Percentiles rank a stretch among this genome's conserved stretches.
These are phyloP conservation scores for Plectrocnemia conspersa DNA, from an alignment of 1,140 invertebrate species.

Conservation along the genomic window DNA sequence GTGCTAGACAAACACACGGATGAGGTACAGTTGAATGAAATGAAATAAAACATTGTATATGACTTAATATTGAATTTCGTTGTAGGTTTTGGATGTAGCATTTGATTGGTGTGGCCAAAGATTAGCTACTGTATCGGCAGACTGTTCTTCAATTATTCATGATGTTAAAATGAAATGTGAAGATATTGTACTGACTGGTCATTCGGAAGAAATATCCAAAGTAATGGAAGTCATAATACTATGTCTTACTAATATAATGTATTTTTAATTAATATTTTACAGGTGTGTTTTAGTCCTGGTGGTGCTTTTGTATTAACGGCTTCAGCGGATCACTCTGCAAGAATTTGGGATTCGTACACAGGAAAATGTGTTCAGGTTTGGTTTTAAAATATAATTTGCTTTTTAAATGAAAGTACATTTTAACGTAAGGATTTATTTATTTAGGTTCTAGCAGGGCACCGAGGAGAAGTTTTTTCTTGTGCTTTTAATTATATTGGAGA, in stretches of 20 bases:
- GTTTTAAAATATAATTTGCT: too few species aligned
- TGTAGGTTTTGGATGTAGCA: conserved; percentile 63
- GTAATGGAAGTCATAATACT: conserved; percentile 36
- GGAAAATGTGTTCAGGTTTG: conserved; percentile 61
- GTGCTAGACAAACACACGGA: conserved; percentile 64
- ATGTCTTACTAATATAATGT: conserved; percentile 3
- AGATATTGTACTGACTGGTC: conserved; percentile 62
- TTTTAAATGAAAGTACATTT: too few species aligned
- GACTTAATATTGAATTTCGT: conserved; percentile 4
- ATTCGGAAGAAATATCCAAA: conserved; percentile 74
- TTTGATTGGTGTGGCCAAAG: conserved; percentile 67
- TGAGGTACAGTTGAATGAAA: conserved; percentile 53
- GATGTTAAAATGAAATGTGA: conserved; percentile 57
- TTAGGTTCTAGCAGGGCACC: conserved; percentile 63
- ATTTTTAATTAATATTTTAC: conserved; percentile 18
- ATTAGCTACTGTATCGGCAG: conserved; percentile 68
- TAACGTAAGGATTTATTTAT: conserved; percentile 4
- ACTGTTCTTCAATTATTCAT: conserved; percentile 66
- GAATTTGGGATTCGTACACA: conserved; percentile 68
- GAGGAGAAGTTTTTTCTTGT: conserved; percentile 75
- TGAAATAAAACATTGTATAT: conserved; percentile 5
- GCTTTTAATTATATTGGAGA: conserved; percentile 74
- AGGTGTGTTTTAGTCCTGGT: conserved; percentile 75
- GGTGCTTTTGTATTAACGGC: conserved; percentile 67
- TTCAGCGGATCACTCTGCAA: conserved; percentile 67